Percentiles rank a stretch among this genome's conserved stretches.
These are phyloP conservation scores for Diceros bicornis DNA, from an alignment of 2,797 vertebrate genomes.

Conservation along the genomic window DNA sequence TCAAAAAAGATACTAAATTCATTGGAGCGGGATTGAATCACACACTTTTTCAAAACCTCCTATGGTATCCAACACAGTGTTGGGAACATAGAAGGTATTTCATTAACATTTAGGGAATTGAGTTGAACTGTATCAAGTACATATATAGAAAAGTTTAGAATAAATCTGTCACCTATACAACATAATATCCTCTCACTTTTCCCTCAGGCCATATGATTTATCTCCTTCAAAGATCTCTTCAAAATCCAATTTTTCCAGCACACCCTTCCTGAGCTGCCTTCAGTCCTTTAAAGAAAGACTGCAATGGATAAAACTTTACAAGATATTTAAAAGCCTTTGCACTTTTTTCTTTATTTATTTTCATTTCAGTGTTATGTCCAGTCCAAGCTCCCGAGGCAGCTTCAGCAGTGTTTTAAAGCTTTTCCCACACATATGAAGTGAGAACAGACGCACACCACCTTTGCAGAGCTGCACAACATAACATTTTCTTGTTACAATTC, in stretches of 20 bases:
- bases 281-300: constrained; percentile 10
- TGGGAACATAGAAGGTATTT: constrained; percentile 1
- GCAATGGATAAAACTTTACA: neutral
- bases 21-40: neutral
- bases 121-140: constrained; percentile 9
- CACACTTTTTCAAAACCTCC: neutral
- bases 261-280: neutral
- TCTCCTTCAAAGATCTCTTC: constrained; percentile 54
- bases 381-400: constrained; percentile 35
- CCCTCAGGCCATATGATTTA: neutral
- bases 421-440: constrained; percentile 1
- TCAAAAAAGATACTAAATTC: constrained; percentile 60
- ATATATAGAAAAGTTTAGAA: constrained; percentile 7
- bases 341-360: neutral
- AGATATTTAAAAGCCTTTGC: neutral
- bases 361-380: constrained; percentile 42
- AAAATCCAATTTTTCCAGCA: constrained; percentile 51
- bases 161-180: constrained; percentile 7
- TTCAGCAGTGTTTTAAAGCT: constrained; percentile 9
- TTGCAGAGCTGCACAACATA: constrained; percentile 75
- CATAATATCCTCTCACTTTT: neutral
- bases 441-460: constrained; percentile 47
- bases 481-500: constrained; percentile 83
- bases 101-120: constrained; percentile 16
- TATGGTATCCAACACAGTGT: neutral